Conservation (phyloP, 2,888 invertebrate genomes). For the Drosophila paracracens region DNA sequence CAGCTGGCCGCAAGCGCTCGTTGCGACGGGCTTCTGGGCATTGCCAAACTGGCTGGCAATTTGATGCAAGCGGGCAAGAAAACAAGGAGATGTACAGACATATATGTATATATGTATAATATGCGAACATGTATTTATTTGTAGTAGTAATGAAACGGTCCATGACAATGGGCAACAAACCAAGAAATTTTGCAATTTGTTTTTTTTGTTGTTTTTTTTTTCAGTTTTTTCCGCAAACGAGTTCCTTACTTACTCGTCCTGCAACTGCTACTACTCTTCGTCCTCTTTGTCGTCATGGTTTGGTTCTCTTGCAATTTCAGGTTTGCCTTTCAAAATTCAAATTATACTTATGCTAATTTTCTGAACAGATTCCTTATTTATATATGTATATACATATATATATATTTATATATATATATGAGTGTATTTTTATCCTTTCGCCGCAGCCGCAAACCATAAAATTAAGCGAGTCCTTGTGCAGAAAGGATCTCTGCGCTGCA, state of each 20-base stretch:
- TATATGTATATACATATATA: background rate
- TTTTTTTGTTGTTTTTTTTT: slow-evolving; percentile 38
- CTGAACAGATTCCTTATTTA: slow-evolving; percentile 48
- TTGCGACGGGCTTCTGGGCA: slow-evolving; percentile 21
- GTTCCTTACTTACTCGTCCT: slow-evolving; percentile 48
- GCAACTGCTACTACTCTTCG: slow-evolving; percentile 23
- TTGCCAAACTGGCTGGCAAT: slow-evolving; percentile 42
- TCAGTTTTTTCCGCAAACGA: slow-evolving; percentile 55
- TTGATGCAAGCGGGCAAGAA: slow-evolving; percentile 33
- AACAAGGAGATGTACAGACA: background rate
- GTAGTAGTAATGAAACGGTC: slow-evolving; percentile 29
- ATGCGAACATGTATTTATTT: slow-evolving; percentile 1
- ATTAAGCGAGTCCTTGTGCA: slow-evolving; percentile 59
- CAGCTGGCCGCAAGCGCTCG: slow-evolving; percentile 29
- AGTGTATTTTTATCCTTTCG: slow-evolving; percentile 16
- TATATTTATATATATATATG: background rate
- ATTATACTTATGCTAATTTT: slow-evolving; percentile 78
- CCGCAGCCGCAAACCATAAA: slow-evolving; percentile 77
- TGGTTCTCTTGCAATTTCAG: slow-evolving; percentile 46
- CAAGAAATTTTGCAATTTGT: slow-evolving; percentile 75
- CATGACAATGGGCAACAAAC: slow-evolving; percentile 54
- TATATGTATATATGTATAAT: background rate
- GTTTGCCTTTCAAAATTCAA: slow-evolving; percentile 69
- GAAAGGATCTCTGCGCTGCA: slow-evolving; percentile 40
- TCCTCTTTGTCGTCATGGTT: slow-evolving; percentile 16